A percentile compares a stretch with the other conserved stretches of the same genome.
Conservation (phyloP, 1,140 invertebrate species). For the Anadara kagoshimensis region DNA sequence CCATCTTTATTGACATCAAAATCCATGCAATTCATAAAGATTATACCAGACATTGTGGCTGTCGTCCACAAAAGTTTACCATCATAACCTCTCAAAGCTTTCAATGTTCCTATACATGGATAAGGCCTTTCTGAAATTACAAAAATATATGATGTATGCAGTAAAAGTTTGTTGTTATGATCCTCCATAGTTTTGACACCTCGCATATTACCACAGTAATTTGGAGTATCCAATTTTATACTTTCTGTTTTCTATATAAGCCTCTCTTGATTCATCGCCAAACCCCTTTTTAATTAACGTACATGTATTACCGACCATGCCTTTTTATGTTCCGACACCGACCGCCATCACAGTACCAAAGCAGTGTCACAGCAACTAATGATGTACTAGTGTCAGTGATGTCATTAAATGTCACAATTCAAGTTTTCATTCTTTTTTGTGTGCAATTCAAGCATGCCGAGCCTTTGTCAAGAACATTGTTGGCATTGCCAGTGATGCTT, state of each 20-base stretch:
- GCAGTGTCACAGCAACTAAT: no score
- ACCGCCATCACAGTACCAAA: no score
- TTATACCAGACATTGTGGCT: conserved; percentile 41
- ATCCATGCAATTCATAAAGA: conserved; percentile 60
- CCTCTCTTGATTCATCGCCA: not conserved
- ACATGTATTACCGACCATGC: no score
- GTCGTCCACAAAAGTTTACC: conserved; percentile 61
- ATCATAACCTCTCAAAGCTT: conserved; percentile 66
- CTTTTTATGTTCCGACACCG: no score
- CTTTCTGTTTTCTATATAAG: not conserved
- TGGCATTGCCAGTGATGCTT: no score
- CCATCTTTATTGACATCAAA: conserved; percentile 68
- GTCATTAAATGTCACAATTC: no score
- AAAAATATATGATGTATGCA: not conserved
- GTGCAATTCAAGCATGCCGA: no score
- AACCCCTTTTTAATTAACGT: not conserved
- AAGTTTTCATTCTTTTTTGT: no score
- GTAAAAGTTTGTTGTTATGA: not conserved
- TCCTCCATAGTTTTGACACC: no score
- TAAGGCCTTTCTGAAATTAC: conserved; percentile 38
- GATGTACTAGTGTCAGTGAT: no score
- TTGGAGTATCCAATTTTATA: not conserved
- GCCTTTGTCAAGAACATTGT: no score
- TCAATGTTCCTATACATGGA: conserved; percentile 54
- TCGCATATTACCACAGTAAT: no score